Base-by-base conservation (phyloP, 2,797 vertebrate species). In the Micromesistius poutassou region DNA sequence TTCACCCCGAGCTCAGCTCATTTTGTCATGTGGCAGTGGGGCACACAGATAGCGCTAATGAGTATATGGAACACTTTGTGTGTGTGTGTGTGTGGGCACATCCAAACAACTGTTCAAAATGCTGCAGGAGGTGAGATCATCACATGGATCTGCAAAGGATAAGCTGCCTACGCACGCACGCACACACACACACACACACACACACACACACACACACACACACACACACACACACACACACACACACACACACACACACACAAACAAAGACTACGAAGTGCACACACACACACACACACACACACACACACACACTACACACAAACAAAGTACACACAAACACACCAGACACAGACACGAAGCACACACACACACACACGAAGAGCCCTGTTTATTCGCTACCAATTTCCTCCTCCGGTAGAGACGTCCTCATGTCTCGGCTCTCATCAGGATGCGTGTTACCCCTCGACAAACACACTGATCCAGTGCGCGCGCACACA, bases 71-170 rank as follows among this genome's bases (percentile, higher is more conserved):
- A 42, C 40, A 16, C 13, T 50, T 0, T 62, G 55, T 62, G 55
- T 62, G 55, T 62, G 55, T 62, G 55, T 62, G 55, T 62, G 55
- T 62, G 55, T 62, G 55, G 0, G 46, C 16, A 22, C 14, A 22
- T 16, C 9, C 42, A 46, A 19, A 50, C 14, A 78, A 78, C 81
- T 71, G 55, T 38, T 73, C 74, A 1, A 4, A 7, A 19, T 77
- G 77, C 78, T 71, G 81, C 30, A 33, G 74, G 78, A 76, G 68
- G 66, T 71, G 66, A 75, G 77, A 30, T 72, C 66, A 50, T 75
- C 81, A 46, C 79, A 83, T 80, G 83, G 82, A 85, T 86, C 78
- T 79, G n/a, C 77, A n/a, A 38, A 84, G 75, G 75, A 80, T 83
- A 46, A 72, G 70, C 78, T 80, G 77, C 77, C 76, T 3, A 62